phyloP scores from a whole-genome alignment of 2,888 invertebrate genomes.

The Mythimna impura region DNA sequence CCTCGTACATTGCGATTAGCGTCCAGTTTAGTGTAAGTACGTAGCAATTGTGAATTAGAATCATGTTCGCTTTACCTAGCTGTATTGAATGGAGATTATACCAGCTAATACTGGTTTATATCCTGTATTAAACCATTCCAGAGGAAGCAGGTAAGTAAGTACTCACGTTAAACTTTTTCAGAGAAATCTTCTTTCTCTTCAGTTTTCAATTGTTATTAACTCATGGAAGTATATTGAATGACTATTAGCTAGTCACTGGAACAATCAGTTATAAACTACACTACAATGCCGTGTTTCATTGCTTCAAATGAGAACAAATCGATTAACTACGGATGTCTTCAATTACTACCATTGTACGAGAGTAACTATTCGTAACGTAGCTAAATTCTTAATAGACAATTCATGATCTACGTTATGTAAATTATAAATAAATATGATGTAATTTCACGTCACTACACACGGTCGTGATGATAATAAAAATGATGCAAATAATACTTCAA shows the following conservation, averaged over 20 bases:
- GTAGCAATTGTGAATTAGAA: neutral
- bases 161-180: conserved; percentile 27
- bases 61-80: neutral
- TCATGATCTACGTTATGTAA: conserved; percentile 21
- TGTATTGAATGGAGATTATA: neutral
- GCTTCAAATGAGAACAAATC: conserved; percentile 32
- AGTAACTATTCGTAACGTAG: neutral
- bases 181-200: neutral
- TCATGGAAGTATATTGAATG: conserved; percentile 4
- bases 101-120: conserved; percentile 1
- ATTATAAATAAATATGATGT: conserved; percentile 21
- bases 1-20: neutral
- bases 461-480: conserved; percentile 45
- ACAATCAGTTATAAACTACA: conserved; percentile 25
- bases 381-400: neutral
- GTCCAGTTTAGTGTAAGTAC: neutral
- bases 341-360: neutral
- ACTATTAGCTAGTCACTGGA: conserved; percentile 20
- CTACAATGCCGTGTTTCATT: conserved; percentile 8
- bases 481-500: conserved; percentile 37
- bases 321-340: conserved; percentile 28
- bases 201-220: neutral
- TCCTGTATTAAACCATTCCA: conserved; percentile 14
- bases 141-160: neutral
- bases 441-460: conserved; percentile 5